Evolutionary conservation across 2,113 vertebrate genomes (phyloP), one percentile per base, ranked within the genome.

Genomic region (Amazona vittata): DNA sequence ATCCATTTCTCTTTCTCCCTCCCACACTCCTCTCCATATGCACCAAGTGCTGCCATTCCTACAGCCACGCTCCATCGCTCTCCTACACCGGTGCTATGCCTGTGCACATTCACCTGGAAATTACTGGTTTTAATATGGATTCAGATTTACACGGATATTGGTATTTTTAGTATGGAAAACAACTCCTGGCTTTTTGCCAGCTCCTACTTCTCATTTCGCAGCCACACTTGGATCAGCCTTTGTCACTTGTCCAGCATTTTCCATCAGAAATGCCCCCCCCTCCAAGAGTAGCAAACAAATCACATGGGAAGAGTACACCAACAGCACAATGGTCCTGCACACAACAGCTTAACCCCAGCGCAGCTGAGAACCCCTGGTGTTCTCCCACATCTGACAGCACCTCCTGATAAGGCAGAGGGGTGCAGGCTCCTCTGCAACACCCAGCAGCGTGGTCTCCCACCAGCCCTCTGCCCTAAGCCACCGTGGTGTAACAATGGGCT

Each of bases 401-500:
- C 39, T 83, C 29, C 67, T 4, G 35, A 12, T 4, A 43, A 53
- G 19, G 57, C 11, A 33, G 62, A 31, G 2, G 19, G 77, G 28
- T 33, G 20, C 37, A 39, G 59, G 12, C 22, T 50, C 59, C 60
- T 53, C 73, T 10, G 50, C 2, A 4, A 59, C 5, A 13, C 33
- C 46, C 18, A 6, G 35, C 41, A 18, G 52, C 3, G 0, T 7
- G 1, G 20, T 11, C 25, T 22, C 53, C 49, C 39, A 55, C 15
- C 7, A 33, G 28, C 81, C 20, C 41, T 46, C 77, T 11, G 26
- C 37, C 75, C 14, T 4, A 18, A 41, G 33, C 50, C 21, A 1
- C 4, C 0, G 2, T 19, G 11, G 7, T 4, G 15, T 22, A 21
- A n/a, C 5, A 0, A 37, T 0, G 0, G 6, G 6, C 37, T 15